These are phyloP conservation scores for Polydesmus complanatus DNA, from an alignment of 2,888 invertebrate species.

Conservation along the genomic window DNA sequence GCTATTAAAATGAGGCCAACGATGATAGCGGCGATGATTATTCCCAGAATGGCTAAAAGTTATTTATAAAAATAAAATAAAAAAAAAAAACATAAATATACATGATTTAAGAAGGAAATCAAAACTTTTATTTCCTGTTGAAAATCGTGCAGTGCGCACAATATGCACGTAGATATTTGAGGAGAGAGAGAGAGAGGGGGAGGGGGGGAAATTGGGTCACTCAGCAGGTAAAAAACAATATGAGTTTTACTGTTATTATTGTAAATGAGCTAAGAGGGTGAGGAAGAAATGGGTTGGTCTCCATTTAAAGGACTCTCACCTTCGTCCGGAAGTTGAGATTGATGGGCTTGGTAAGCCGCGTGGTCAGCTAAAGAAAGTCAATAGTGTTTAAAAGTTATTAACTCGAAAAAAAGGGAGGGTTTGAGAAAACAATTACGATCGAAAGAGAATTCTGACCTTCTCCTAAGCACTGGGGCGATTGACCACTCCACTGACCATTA, in stretches of 20 bases:
- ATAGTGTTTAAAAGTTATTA: not conserved
- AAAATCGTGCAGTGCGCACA: no score
- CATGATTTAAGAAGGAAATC: no score
- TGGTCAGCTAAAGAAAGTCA: not conserved
- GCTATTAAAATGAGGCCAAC: conserved; percentile 7
- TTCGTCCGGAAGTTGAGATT: not conserved
- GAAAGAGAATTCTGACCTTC: no score
- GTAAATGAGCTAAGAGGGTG: no score
- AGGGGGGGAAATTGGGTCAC: not conserved
- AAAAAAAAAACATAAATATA: not conserved
- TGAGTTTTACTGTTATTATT: not conserved
- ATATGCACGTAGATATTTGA: no score
- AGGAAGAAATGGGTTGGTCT: not conserved
- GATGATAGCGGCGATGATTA: conserved; percentile 7
- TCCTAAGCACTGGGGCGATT: not conserved
- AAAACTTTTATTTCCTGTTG: no score
- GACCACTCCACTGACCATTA: conserved; percentile 11
- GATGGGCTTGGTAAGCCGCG: not conserved
- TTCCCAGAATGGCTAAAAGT: conserved; percentile 2
- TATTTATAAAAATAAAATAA: not conserved
- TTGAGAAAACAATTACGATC: no score
- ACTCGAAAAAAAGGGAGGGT: not conserved
- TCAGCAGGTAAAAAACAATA: not conserved
- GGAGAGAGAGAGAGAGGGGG: no score
- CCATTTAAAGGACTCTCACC: not conserved